Base-by-base conservation (phyloP, 2,113 vertebrate species). In the Xenotilapia longispinis region DNA sequence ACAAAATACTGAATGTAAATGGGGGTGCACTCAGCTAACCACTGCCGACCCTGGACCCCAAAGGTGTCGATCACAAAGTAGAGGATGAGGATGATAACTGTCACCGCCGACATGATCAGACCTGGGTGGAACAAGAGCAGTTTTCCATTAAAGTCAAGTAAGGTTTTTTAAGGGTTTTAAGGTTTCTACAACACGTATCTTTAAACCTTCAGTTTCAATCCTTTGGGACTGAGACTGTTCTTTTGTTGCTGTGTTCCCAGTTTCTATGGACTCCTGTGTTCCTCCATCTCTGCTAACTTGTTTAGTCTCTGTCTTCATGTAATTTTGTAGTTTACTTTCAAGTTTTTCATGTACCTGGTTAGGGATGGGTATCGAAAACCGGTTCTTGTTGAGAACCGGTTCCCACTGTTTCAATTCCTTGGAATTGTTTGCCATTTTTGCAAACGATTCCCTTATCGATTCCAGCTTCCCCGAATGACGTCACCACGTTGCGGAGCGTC, bases 1-100 rank as follows among this genome's bases (percentile, higher is more conserved):
- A 99, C 98, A 1, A 99, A 99, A 95, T 98, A 99, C 87, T 99
- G 98, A 92, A 99, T 97, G 95, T 99, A 99, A 90, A 99, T 97
- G 13, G 98, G 97, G 1, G 98, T 98, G 88, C 99, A 99, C 88
- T 99, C 97, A 0, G 97, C 92, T 6, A 96, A 60, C 99, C 98
- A 99, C 3, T 95, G 58, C 9, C 88, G 95, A 3, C 94, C 87
- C 88, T 98, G 95, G 53, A 99, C 85, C 40, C 93, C 97, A 0
- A 99, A 99, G 3, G 96, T 99, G 94, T 99, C 94, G 2, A 99
- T 97, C 93, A 98, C 97, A 1, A 99, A 99, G 96, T 97, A 99
- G 23, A 99, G 96, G 93, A 99, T 97, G 91, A 99, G 94, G 96
- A 99, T 98, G 96, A 99, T 93, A 82, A 99, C 99, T 0, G 98